Evolutionary conservation across 2,888 invertebrate species (phyloP).

Genomic region (Eupsilia transversa): DNA sequence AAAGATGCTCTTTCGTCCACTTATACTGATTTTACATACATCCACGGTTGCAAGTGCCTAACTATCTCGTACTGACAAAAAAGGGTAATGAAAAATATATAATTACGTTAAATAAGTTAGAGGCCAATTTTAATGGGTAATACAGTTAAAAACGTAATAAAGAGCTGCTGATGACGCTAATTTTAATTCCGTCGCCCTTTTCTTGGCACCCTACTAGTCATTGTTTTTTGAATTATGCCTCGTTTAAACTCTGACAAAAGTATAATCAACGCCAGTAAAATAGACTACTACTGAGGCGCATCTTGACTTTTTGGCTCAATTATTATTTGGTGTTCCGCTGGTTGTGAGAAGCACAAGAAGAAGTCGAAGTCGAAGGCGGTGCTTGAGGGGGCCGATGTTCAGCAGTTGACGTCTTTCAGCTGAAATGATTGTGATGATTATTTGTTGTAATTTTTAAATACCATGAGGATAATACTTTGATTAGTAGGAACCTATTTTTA

Average conservation of each 20-base stretch:
- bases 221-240: conserved; percentile 58
- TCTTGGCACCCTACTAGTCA: conserved; percentile 57
- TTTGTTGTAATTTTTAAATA: neutral
- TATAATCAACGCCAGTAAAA: neutral
- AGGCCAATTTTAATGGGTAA: conserved; percentile 58
- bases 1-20: too few species aligned
- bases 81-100: neutral
- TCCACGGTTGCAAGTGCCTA: neutral
- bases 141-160: conserved; percentile 64
- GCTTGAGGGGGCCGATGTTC: too few species aligned
- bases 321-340: neutral
- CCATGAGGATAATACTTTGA: neutral
- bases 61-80: neutral
- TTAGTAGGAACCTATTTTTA: neutral
- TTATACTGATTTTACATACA: too few species aligned
- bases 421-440: too few species aligned
- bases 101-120: conserved; percentile 48
- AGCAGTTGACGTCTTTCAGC: too few species aligned
- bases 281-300: neutral
- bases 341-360: too few species aligned
- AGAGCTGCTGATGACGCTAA: conserved; percentile 63
- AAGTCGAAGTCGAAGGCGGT: too few species aligned
- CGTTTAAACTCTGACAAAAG: conserved; percentile 41
- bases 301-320: neutral
- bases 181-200: conserved; percentile 63